Evolutionary conservation across 2,888 invertebrate species (phyloP).

Genomic region (Parnassius apollo): DNA sequence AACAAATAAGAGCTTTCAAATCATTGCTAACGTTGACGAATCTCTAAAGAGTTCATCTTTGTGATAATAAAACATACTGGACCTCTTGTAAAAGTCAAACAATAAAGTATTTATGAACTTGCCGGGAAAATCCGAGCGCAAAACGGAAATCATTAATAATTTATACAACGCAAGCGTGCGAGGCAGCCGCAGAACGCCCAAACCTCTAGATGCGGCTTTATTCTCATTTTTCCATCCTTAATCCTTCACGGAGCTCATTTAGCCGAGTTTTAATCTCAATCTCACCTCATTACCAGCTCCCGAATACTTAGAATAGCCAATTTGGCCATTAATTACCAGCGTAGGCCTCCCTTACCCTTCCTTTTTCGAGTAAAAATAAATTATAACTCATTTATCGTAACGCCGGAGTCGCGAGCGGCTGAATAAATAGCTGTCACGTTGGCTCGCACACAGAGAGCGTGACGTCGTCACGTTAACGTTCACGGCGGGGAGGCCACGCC

Average conservation of each 20-base stretch:
- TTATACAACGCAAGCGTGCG: constrained; percentile 30
- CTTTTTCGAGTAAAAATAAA: constrained; percentile 79
- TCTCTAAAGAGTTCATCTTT: constrained; percentile 6
- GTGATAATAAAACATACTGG: constrained; percentile 18
- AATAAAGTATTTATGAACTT: constrained; percentile 26
- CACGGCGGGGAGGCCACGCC: constrained; percentile 63
- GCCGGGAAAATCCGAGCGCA: constrained; percentile 25
- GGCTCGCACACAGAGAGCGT: constrained; percentile 50
- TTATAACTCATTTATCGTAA: constrained; percentile 79
- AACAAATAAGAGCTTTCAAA: neutral
- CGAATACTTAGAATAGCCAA: constrained; percentile 79
- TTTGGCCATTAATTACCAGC: constrained; percentile 76
- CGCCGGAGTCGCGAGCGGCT: constrained; percentile 49
- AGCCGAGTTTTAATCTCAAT: constrained; percentile 78
- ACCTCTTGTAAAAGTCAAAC: constrained; percentile 20
- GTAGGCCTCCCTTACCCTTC: constrained; percentile 64
- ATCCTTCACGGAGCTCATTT: constrained; percentile 72
- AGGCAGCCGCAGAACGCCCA: constrained; percentile 6
- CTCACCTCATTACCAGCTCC: constrained; percentile 78
- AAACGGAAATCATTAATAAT: constrained; percentile 41
- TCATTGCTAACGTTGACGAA: neutral
- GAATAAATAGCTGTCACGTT: constrained; percentile 72
- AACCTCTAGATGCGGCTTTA: constrained; percentile 10
- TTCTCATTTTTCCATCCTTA: constrained; percentile 48
- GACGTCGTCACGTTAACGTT: constrained; percentile 58